Evolutionary conservation across 2,113 vertebrate genomes (phyloP).

Genomic region (Oncorhynchus keta): DNA sequence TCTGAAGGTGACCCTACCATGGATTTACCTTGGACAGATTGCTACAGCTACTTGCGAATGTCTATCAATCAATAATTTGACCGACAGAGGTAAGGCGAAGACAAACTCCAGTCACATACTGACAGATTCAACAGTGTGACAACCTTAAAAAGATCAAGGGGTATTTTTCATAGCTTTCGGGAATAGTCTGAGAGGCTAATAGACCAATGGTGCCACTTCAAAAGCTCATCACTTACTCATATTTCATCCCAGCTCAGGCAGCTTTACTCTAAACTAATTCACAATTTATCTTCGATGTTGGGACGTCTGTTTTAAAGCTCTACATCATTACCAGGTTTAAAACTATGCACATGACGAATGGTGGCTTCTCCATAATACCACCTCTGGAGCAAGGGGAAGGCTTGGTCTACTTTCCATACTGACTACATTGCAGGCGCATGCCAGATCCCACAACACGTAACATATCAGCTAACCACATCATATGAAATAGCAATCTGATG

Average conservation of each 20-base stretch:
- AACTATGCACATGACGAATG: too few relatives aligned
- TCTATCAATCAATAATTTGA: too few relatives aligned
- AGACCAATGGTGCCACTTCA: not conserved
- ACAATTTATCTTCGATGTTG: not conserved
- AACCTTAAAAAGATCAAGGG: not conserved
- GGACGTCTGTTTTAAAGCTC: not conserved
- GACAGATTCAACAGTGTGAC: not conserved
- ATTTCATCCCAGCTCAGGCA: not conserved
- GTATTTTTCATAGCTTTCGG: not conserved
- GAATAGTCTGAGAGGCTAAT: not conserved
- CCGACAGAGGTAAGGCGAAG: not conserved
- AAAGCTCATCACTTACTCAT: not conserved
- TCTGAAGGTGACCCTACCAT: slow-evolving; percentile 49
- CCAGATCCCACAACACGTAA: too few relatives aligned
- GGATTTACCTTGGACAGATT: not conserved
- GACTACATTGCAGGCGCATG: too few relatives aligned
- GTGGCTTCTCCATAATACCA: too few relatives aligned
- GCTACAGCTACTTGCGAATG: not conserved
- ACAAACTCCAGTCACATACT: not conserved
- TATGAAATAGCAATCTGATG: too few relatives aligned
- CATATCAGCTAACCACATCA: too few relatives aligned
- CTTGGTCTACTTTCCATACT: too few relatives aligned
- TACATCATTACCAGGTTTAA: not conserved
- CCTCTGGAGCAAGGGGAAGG: too few relatives aligned
- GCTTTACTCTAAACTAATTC: not conserved